Conservation (phyloP, 2,797 vertebrate species). For the Ctenosaura bakeri region DNA sequence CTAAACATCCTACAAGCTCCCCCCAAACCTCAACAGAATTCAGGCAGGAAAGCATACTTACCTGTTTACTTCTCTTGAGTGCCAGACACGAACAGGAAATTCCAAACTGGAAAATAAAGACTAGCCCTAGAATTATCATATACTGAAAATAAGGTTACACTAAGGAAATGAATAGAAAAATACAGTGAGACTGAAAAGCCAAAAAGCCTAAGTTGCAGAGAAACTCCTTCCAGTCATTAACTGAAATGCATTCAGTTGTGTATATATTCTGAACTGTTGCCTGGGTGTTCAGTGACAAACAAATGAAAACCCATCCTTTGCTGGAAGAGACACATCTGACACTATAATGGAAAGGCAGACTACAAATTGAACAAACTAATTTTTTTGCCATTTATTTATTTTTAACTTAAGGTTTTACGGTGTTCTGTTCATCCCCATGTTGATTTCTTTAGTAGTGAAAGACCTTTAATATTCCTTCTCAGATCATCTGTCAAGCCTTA, state of each 20-base stretch:
- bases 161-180: conserved; percentile 72
- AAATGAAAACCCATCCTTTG: not conserved
- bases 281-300: not conserved
- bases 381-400: not conserved
- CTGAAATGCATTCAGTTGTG: not conserved
- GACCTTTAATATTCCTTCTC: not conserved
- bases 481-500: not conserved
- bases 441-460: not conserved
- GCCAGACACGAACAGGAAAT: conserved; percentile 94
- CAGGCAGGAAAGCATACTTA: conserved; percentile 63
- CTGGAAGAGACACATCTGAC: not conserved
- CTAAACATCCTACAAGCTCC: not conserved
- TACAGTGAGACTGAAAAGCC: not conserved
- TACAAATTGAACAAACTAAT: not conserved
- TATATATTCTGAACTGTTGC: not conserved
- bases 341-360: not conserved
- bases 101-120: conserved; percentile 93
- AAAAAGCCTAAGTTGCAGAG: not conserved
- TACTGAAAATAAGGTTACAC: conserved; percentile 83
- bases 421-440: not conserved
- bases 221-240: not conserved
- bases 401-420: not conserved
- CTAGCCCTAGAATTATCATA: conserved; percentile 94
- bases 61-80: conserved; percentile 89
- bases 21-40: not conserved